Conservation (phyloP, 2,888 invertebrate species). For the Syrphus vitripennis region DNA sequence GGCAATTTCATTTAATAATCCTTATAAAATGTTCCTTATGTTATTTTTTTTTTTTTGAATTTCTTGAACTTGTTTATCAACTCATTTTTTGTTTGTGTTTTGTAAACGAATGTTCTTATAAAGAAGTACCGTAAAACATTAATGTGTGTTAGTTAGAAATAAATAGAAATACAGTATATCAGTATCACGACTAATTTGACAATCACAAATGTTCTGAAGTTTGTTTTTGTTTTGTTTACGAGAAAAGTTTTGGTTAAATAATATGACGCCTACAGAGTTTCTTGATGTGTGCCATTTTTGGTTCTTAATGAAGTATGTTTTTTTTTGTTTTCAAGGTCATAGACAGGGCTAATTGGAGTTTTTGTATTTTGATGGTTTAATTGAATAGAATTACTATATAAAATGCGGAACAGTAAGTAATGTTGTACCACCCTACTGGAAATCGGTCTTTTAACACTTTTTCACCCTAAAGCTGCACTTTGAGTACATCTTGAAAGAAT, state of each 20-base stretch:
- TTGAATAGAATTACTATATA: too few species aligned
- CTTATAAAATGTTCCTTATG: neutral
- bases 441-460: too few species aligned
- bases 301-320: neutral
- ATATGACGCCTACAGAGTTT: neutral
- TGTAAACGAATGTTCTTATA: neutral
- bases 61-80: neutral
- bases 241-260: neutral
- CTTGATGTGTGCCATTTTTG: neutral
- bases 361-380: too few species aligned
- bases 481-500: too few species aligned
- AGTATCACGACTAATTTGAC: neutral
- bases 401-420: too few species aligned
- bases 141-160: neutral
- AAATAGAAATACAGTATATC: neutral
- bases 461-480: too few species aligned
- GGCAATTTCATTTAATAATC: constrained; percentile 8
- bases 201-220: neutral
- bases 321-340: too few species aligned
- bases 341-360: too few species aligned
- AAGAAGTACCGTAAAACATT: neutral
- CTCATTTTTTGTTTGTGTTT: neutral
- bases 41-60: constrained; percentile 1
- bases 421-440: too few species aligned
- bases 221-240: neutral